Percentiles rank a stretch among this genome's conserved stretches.
Evolutionary conservation across 2,113 vertebrate species (phyloP).

Genomic region (Neogale vison): DNA sequence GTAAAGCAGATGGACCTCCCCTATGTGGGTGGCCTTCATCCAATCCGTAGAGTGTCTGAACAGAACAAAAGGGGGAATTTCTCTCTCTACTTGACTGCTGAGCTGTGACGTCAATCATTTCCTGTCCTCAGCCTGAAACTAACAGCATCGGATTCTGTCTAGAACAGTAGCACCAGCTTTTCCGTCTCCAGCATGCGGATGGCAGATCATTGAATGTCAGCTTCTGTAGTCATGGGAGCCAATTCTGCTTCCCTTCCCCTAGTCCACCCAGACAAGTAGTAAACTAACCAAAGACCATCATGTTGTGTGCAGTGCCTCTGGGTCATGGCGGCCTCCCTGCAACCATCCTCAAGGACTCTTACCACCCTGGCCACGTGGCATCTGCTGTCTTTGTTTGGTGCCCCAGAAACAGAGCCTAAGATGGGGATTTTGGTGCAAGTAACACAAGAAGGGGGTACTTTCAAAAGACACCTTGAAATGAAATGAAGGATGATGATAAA

Average conservation of each 20-base stretch:
- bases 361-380: background rate
- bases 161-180: background rate
- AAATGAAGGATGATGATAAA: background rate
- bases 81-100: background rate
- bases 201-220: background rate
- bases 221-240: background rate
- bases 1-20: background rate
- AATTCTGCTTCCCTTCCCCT: background rate
- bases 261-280: background rate
- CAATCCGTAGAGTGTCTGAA: background rate
- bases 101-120: background rate
- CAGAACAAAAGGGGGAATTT: background rate
- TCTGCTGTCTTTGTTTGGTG: background rate
- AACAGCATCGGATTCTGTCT: background rate
- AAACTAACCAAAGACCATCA: background rate
- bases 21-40: background rate
- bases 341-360: rapidly evolving
- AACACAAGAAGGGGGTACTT: background rate
- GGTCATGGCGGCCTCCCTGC: too few relatives aligned
- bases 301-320: background rate
- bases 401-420: background rate
- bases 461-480: background rate
- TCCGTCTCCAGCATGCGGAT: background rate
- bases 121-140: background rate
- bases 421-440: background rate